Evolutionary conservation across 2,888 invertebrate species (phyloP).

Genomic region (Ormyrus rosae): DNA sequence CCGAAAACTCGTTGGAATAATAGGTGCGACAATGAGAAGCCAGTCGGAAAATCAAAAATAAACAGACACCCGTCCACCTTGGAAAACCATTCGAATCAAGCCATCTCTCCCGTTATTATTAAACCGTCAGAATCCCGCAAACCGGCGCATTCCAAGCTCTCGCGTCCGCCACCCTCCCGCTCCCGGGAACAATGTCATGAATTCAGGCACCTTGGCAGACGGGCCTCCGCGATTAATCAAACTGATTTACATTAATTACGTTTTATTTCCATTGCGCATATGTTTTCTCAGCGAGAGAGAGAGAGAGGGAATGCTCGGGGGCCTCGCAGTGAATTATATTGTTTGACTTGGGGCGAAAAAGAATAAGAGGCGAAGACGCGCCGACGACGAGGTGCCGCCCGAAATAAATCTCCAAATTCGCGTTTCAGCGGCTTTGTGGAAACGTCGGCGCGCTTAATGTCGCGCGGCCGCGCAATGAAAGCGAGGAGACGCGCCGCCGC

Average conservation of each 20-base stretch:
- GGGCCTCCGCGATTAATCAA: conserved; percentile 41
- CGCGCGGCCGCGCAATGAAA: conserved; percentile 56
- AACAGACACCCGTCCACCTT: too few species aligned
- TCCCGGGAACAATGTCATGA: background rate
- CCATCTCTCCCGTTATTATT: too few species aligned
- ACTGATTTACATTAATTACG: conserved; percentile 52
- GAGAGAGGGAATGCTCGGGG: background rate
- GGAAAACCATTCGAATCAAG: too few species aligned
- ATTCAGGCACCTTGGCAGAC: conserved; percentile 13
- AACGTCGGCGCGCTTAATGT: conserved; percentile 59
- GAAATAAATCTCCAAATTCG: conserved; percentile 56
- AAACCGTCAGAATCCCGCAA: too few species aligned
- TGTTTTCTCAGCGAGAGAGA: conserved; percentile 5
- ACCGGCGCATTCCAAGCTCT: too few species aligned
- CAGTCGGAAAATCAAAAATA: too few species aligned
- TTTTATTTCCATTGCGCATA: conserved; percentile 28
- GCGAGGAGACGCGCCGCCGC: conserved; percentile 54
- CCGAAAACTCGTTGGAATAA: too few species aligned
- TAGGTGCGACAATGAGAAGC: too few species aligned
- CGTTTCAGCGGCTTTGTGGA: conserved; percentile 62
- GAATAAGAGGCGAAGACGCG: background rate
- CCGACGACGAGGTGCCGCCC: conserved; percentile 56
- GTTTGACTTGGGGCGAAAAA: conserved; percentile 47
- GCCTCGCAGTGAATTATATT: conserved; percentile 49
- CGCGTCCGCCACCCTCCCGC: too few species aligned